A percentile compares a stretch with the other conserved stretches of the same genome.
phyloP scores from a whole-genome alignment of 92 coral and sea anemone genomes.

The Paramuricea clavata region DNA sequence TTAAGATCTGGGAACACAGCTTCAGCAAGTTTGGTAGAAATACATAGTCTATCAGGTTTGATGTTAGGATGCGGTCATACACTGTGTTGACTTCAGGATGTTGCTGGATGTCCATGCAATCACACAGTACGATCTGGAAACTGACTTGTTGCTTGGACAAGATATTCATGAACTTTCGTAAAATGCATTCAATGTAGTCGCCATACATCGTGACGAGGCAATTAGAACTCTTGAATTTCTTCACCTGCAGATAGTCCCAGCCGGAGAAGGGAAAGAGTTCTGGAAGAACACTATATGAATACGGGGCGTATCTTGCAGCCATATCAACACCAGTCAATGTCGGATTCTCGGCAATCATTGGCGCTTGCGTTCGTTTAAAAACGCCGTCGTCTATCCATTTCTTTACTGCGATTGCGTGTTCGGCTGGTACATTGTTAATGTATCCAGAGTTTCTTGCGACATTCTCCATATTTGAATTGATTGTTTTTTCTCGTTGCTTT shows the following conservation, averaged over 20 bases:
- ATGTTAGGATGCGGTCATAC: too few species aligned
- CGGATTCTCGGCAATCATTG: constrained; percentile 63
- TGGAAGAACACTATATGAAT: constrained; percentile 38
- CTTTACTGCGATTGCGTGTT: constrained; percentile 67
- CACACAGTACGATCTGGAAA: constrained; percentile 62
- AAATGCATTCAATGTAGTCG: constrained; percentile 65
- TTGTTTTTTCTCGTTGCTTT: constrained; percentile 40
- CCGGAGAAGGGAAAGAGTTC: constrained; percentile 61
- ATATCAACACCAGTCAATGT: too few species aligned
- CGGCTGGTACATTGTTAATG: constrained; percentile 59
- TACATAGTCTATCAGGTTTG: too few species aligned
- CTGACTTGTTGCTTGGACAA: constrained; percentile 56
- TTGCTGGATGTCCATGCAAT: constrained; percentile 65
- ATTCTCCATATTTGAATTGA: background rate
- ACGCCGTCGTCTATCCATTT: constrained; percentile 78
- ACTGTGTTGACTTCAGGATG: constrained; percentile 47
- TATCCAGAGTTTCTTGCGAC: constrained; percentile 35
- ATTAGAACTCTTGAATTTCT: constrained; percentile 48
- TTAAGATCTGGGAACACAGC: constrained; percentile 64
- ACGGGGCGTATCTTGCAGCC: constrained; percentile 13
- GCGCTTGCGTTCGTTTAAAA: constrained; percentile 28
- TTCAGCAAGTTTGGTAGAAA: too few species aligned
- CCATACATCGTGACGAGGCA: constrained; percentile 71
- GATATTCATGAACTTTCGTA: constrained; percentile 42
- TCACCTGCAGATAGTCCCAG: too few species aligned